Base-by-base conservation (phyloP, 2,888 invertebrate species). In the Drosophila subsilvestris region DNA sequence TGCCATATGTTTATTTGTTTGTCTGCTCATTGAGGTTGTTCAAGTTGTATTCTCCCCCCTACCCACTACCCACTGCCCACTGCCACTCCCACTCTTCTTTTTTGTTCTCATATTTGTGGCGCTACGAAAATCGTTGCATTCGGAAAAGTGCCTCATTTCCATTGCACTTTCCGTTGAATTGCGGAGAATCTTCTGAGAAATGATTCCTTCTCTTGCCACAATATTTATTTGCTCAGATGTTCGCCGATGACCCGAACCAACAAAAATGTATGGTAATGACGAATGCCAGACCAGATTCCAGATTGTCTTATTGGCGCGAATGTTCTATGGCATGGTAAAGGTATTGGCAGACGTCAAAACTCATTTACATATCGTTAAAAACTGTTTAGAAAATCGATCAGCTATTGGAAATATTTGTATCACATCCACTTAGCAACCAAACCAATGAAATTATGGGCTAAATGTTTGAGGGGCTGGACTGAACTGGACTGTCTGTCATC, bases 211-310 rank as follows among this genome's bases (percentile, higher is more conserved):
- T 53, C 20, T 51, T 37, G 25, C 14, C 61, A 1, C 37, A 47
- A 45, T 86, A 82, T 88, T 87, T 89, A 81, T 83, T 84, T 82
- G 55, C 54, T 50, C 68, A 71, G 54, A 45, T 58, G 58, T 58
- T 65, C 53, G 63, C 49, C 61, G 42, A 32, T 57, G 20, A 20
- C 22, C 22, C 63, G 79, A 54, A 65, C 69, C 9, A 29, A 18
- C 12, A 4, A 49, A 66, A 73, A 85, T 81, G 78, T 85, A 87
- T 85, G 86, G 55, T 58, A 57, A 68, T 78, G 83, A 83, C 72
- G 72, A 88, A 85, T 83, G 86, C 86, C 86, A 83, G 83, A 27
- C 27, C 85, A 83, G 83, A 83, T 85, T 81, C 27, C 85, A 83
- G 83, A 83, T 85, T 81, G 89, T 87, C 86, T 84, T 62, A 61